Percentiles rank a stretch among this genome's conserved stretches.
Conservation (phyloP, 2,113 vertebrate species). For the Ptychochromis oligacanthus region DNA sequence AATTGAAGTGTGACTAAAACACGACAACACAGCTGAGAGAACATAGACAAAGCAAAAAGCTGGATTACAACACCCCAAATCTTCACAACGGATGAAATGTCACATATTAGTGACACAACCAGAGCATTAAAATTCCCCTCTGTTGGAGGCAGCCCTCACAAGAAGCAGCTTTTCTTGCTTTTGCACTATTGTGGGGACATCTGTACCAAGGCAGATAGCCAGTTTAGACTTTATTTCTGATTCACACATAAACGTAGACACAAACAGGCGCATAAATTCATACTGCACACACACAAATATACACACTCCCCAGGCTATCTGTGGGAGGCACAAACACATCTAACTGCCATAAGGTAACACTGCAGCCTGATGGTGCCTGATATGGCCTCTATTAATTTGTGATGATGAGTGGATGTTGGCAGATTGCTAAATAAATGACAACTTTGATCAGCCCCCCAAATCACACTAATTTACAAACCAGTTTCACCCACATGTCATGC, state of each 20-base stretch:
- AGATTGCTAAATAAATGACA: constrained; percentile 59
- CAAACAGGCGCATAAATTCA: constrained; percentile 4
- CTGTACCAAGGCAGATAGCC: constrained; percentile 2
- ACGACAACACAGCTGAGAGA: background rate
- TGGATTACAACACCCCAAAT: background rate
- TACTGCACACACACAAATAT: constrained; percentile 15
- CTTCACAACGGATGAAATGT: constrained; percentile 1
- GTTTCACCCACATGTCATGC: constrained; percentile 5
- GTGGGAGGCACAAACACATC: constrained; percentile 37
- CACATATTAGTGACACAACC: constrained; percentile 15
- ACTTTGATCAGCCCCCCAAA: constrained; percentile 12
- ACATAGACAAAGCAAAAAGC: background rate
- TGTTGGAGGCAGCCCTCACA: background rate
- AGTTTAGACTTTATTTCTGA: constrained; percentile 10
- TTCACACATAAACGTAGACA: constrained; percentile 27
- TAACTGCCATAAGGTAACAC: constrained; percentile 48
- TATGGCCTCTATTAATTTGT: constrained; percentile 68
- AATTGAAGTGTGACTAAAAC: background rate
- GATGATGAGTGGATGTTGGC: constrained; percentile 54
- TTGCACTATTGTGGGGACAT: constrained; percentile 14
- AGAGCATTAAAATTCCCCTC: constrained; percentile 9
- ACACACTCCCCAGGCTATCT: constrained; percentile 8
- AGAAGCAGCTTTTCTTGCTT: constrained; percentile 18
- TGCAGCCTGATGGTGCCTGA: constrained; percentile 44
- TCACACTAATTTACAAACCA: background rate